Base-by-base conservation (phyloP, 2,797 vertebrate species). In the Galagoides demidoff region DNA sequence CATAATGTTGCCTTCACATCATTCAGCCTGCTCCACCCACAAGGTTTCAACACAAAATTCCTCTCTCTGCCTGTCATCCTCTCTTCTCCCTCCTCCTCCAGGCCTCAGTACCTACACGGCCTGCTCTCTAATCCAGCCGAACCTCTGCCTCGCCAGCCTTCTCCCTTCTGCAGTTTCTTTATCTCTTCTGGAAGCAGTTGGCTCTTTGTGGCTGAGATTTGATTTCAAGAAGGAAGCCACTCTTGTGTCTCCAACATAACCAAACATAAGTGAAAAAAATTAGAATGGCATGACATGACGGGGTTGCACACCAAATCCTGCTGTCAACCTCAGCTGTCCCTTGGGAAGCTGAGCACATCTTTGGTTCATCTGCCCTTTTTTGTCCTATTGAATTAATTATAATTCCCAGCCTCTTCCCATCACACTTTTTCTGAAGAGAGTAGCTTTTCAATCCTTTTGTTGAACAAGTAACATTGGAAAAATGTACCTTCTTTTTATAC, bases 21-120 rank as follows among this genome's bases (percentile, higher is more conserved):
- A 37, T 52, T 92, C 81, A 45, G 10, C 71, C 7, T 6, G 20
- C 23, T n/a, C 89, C 81, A n/a, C 76, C 84, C 49, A 70, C 73
- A 23, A 37, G 13, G 66, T 97, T 95, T 94, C 92, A 84, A 78
- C 76, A 74, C 31, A n/a, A 76, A 81, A 94, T 88, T 93, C 77
- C 81, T 94, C 87, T 94, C 68, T 55, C 79, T 64, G 55, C n/a
- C 55, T 64, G 61, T 93, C 88, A 81, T 81, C 84, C 78, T 94
- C 85, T 93, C 77, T 92, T 93, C 85, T 89, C 59, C 74, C 52
- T 68, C 64, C 10, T 92, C 85, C 91, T 85, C 45, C 55, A 39
- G 34, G 70, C 85, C 84, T 81, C 63, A 59, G 73, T n/a, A 59
- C 31, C 29, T 49, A 20, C 3, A 5, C 25, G 22, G 34, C 12